These are phyloP conservation scores for Athrips mouffetella DNA, from an alignment of 2,888 invertebrate species.

Conservation along the genomic window DNA sequence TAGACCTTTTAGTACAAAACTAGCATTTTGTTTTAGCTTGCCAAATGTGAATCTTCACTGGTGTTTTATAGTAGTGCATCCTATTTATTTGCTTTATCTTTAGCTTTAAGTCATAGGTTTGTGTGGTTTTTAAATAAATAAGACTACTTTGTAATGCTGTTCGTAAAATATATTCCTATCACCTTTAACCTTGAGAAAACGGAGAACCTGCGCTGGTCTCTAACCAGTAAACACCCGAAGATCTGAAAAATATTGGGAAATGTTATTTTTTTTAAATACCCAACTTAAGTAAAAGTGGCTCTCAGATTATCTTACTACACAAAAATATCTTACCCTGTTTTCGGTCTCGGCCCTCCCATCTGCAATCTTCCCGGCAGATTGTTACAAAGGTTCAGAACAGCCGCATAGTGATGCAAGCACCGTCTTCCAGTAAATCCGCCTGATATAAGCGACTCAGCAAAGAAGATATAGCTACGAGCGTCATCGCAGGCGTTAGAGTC, in stretches of 20 bases:
- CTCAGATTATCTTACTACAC: too few relatives aligned
- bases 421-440: constrained; percentile 51
- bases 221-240: constrained; percentile 43
- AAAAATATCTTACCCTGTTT: constrained; percentile 43
- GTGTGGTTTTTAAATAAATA: not conserved
- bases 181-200: constrained; percentile 41
- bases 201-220: constrained; percentile 49
- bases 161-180: too few relatives aligned
- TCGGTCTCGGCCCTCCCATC: constrained; percentile 55
- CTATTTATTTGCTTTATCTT: constrained; percentile 63
- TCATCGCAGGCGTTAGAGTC: constrained; percentile 50
- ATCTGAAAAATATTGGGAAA: too few relatives aligned
- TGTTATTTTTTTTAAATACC: too few relatives aligned
- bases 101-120: constrained; percentile 29
- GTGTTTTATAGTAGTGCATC: constrained; percentile 33
- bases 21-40: constrained; percentile 53
- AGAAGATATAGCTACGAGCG: constrained; percentile 46
- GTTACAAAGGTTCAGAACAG: constrained; percentile 38
- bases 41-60: constrained; percentile 33
- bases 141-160: too few relatives aligned
- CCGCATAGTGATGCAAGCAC: constrained; percentile 49
- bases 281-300: too few relatives aligned
- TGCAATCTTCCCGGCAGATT: constrained; percentile 40
- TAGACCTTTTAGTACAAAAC: constrained; percentile 55
- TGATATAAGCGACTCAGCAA: constrained; percentile 48